These are phyloP conservation scores for Mesoligia furuncula DNA, from an alignment of 2,888 invertebrate species.

Conservation along the genomic window DNA sequence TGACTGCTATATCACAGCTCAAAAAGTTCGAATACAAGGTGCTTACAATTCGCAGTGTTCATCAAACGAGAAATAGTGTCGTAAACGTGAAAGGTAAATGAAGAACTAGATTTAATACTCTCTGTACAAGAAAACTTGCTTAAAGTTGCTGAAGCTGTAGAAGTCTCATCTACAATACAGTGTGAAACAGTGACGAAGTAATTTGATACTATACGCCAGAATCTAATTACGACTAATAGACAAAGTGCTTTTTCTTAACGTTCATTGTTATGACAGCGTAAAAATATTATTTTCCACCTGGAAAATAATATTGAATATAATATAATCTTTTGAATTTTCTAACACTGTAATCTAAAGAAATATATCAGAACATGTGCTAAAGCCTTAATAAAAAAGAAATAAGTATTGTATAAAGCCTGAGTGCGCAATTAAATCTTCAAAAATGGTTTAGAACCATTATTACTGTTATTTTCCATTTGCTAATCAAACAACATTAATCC, in stretches of 20 bases:
- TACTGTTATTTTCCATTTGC: constrained; percentile 29
- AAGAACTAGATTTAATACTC: constrained; percentile 51
- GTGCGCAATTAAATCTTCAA: constrained; percentile 8
- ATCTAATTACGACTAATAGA: constrained; percentile 65
- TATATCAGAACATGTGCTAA: constrained; percentile 13
- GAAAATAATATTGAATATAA: too few relatives aligned
- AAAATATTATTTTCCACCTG: constrained; percentile 40
- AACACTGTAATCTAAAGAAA: constrained; percentile 19
- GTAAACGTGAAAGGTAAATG: constrained; percentile 45
- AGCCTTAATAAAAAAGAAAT: constrained; percentile 29
- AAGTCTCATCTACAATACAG: constrained; percentile 35
- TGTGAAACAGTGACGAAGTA: constrained; percentile 37
- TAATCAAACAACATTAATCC: background rate
- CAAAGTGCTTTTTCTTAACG: constrained; percentile 50
- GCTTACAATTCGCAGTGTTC: constrained; percentile 12
- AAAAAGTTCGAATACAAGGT: constrained; percentile 13
- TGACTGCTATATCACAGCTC: background rate
- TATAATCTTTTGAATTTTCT: constrained; percentile 33
- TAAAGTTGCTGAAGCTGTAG: constrained; percentile 36
- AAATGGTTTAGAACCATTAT: too few relatives aligned
- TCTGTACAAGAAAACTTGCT: constrained; percentile 50
- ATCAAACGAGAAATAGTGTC: constrained; percentile 25
- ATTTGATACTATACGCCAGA: constrained; percentile 48
- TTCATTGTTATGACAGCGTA: constrained; percentile 41
- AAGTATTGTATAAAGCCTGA: background rate